Evolutionary conservation across 1,140 invertebrate species (phyloP), one percentile per base, ranked within the genome.

Genomic region (Brachionus rotundiformis): DNA sequence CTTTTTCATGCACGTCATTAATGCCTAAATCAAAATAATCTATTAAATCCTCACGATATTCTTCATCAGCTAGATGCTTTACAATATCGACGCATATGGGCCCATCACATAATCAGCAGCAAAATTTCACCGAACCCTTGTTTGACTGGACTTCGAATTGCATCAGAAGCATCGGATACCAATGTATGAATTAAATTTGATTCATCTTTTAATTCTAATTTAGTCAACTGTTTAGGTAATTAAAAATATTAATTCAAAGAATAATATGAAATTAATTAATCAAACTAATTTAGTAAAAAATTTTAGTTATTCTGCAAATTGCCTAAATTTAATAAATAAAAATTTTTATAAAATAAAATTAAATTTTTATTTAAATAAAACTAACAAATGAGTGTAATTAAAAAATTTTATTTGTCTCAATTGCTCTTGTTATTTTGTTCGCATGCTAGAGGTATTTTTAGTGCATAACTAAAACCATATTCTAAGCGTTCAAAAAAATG

Each of bases 401-500:
- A 16, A 6, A 0, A 23, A 16, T 16, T 13, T 27, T 10, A 31
- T 31, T 63, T 63, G 0, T 63, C 11, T 49, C 10, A 63, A 27
- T 29, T 63, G 25, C 29, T 33, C 61, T 29, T 29, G 25, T n/a
- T 63, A 29, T 68, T 68, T 68, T 33, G 31, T 19, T 68, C 31
- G 36, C 63, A 68, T 16, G 63, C 44, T 25, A 73, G 41, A 25
- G 68, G 68, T 23, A 73, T 44, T 7, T 11, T 73, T 44, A 73
- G 27, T 44, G 25, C 36, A 44, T 73, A 73, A 44, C 68, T 73
- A 13, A 11, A 13, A 13, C 68, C 68, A 73, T 23, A 25, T 25
- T 25, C 33, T 23, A 73, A 25, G 1, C 68, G 33, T 29, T 73
- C 68, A 44, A 73, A 73, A 19, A 31, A 44, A 44, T 73, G 68